These are phyloP conservation scores for Stenolophus ochropezus DNA, from an alignment of 2,888 invertebrate genomes.

Conservation along the genomic window DNA sequence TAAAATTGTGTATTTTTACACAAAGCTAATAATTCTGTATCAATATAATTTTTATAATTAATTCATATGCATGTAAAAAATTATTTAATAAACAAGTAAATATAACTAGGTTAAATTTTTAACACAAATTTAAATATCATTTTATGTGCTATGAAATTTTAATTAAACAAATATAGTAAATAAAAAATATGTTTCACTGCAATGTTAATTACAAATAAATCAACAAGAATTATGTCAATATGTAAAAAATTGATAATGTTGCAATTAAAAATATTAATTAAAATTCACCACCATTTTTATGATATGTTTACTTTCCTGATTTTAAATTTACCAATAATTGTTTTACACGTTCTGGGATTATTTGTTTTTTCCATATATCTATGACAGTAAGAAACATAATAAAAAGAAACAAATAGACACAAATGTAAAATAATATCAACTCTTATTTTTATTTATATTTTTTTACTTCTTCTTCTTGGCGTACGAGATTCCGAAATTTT, in stretches of 20 bases:
- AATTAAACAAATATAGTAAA: slow-evolving; percentile 36
- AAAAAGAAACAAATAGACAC: too few species aligned
- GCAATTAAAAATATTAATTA: slow-evolving; percentile 28
- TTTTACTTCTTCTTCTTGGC: too few species aligned
- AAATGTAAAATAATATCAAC: too few species aligned
- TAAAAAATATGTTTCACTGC: slow-evolving; percentile 29
- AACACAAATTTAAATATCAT: slow-evolving; percentile 42
- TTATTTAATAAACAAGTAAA: slow-evolving; percentile 25
- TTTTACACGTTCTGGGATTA: too few species aligned
- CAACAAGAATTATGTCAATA: slow-evolving; percentile 29
- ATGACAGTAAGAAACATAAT: too few species aligned
- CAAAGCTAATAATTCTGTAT: slow-evolving; percentile 27
- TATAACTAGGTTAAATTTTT: slow-evolving; percentile 33
- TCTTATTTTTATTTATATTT: too few species aligned
- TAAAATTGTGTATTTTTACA: slow-evolving; percentile 29
- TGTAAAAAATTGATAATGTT: slow-evolving; percentile 30
- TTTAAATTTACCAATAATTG: not conserved
- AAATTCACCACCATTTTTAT: not conserved
- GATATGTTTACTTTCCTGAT: not conserved
- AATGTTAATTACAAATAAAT: slow-evolving; percentile 35
- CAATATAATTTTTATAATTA: slow-evolving; percentile 45
- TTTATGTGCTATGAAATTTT: slow-evolving; percentile 21
- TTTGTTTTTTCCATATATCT: too few species aligned
- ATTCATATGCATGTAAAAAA: slow-evolving; percentile 33
- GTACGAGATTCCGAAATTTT: too few species aligned